These are phyloP conservation scores for Eriosoma lanigerum DNA, from an alignment of 1,140 invertebrate species.

Conservation along the genomic window DNA sequence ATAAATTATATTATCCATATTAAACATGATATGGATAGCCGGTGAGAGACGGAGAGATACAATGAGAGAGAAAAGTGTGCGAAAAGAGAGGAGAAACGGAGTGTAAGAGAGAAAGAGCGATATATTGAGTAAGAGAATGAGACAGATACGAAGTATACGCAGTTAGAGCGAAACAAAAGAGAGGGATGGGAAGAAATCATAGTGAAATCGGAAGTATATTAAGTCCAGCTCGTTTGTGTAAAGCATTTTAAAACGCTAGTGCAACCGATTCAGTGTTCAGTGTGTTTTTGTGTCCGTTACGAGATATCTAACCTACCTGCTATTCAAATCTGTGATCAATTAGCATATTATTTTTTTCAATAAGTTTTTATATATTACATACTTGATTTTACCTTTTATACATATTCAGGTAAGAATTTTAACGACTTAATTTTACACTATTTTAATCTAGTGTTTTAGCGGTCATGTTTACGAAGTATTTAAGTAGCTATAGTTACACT, in stretches of 20 bases:
- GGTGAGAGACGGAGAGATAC: too few species aligned
- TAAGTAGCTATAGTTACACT: too few species aligned
- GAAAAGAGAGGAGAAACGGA: not conserved
- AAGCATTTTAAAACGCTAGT: slow-evolving; percentile 44
- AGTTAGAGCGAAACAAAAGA: not conserved
- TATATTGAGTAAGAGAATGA: not conserved
- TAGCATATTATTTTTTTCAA: not conserved
- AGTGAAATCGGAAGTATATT: slow-evolving; percentile 48
- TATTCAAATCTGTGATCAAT: not conserved
- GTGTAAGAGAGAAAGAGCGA: not conserved
- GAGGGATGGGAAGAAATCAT: slow-evolving; percentile 35
- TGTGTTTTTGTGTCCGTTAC: slow-evolving; percentile 27
- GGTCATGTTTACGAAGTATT: too few species aligned
- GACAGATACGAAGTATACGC: not conserved
- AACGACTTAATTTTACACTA: too few species aligned
- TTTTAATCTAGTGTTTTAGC: too few species aligned
- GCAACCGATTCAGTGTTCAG: slow-evolving; percentile 23
- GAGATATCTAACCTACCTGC: not conserved
- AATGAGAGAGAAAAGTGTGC: too few species aligned
- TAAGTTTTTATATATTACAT: not conserved
- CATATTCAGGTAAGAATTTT: too few species aligned
- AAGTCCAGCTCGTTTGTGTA: slow-evolving; percentile 31
- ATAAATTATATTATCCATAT: too few species aligned
- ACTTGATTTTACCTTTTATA: too few species aligned
- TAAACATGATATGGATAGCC: too few species aligned